Evolutionary conservation across 1,140 invertebrate species (phyloP).

Genomic region (Sipha flava): DNA sequence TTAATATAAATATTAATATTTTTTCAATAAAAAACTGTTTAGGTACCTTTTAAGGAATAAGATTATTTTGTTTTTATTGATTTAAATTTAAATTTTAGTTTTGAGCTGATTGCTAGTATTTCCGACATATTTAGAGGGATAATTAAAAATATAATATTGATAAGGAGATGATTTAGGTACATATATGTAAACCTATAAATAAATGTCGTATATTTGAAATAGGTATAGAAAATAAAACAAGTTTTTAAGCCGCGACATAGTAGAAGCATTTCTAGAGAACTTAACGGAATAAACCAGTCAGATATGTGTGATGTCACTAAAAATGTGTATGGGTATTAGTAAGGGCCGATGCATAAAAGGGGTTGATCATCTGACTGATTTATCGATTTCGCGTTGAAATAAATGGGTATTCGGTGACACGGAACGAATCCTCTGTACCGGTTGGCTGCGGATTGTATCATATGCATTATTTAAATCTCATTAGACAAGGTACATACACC

Average conservation of each 20-base stretch:
- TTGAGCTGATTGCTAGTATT: no score
- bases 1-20: no score
- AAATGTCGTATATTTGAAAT: not conserved
- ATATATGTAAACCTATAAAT: not conserved
- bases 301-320: not conserved
- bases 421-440: conserved; percentile 23
- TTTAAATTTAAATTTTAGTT: no score
- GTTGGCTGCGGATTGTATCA: not conserved
- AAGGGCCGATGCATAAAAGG: not conserved
- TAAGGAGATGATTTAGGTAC: not conserved
- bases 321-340: not conserved
- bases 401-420: conserved; percentile 16
- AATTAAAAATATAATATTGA: not conserved
- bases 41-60: no score
- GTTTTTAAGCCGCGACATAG: not conserved
- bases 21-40: no score
- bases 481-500: not conserved
- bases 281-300: conserved; percentile 24
- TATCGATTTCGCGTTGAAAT: conserved; percentile 10
- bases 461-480: conserved; percentile 26
- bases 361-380: not conserved
- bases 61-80: no score
- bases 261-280: not conserved
- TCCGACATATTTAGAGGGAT: not conserved
- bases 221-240: not conserved